Base-by-base conservation (phyloP, 2,113 vertebrate species). In the Illadopsis cleaveri region DNA sequence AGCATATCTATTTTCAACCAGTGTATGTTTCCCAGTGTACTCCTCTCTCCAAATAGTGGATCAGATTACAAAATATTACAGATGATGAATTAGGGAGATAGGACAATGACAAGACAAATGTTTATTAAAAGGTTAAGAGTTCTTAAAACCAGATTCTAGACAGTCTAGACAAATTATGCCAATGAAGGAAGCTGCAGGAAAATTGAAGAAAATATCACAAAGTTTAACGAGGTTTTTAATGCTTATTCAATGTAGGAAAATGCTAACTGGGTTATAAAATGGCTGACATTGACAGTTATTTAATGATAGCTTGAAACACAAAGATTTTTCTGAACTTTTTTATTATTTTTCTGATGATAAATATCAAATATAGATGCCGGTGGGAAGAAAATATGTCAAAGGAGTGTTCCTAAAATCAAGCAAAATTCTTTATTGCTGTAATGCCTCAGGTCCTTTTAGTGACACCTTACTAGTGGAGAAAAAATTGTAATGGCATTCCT, bases 71-170 rank as follows among this genome's bases (percentile, higher is more conserved):
- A 78, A 91, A 80, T 30, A 89, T 56, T 91, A 83, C 38, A 97
- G 95, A 85, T 37, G 31, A 92, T 81, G 9, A 76, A 92, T 64
- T 77, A 75, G 44, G 86, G 68, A 72, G 58, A 42, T 40, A 51
- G n/a, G n/a, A 92, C 79, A 81, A 86, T 57, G 88, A 82, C 3
- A 27, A 94, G 79, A 71, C 37, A 15, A 69, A 79, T 80, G 56
- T 82, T 96, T 94, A 91, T 91, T 96, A 81, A 78, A 93, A 95
- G 76, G 31, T 61, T 77, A 90, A 87, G 58, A 91, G 82, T 31
- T 61, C 27, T 87, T 66, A 87, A 95, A 95, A 47, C 48, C 18
- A 68, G 17, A 78, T 54, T 76, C n/a, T n/a, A n/a, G n/a, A n/a
- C 76, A 33, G 47, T 94, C 85, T 90, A 91, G 53, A 89, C 25